Conservation (phyloP, 2,888 invertebrate species). For the Spisula subtruncata region DNA sequence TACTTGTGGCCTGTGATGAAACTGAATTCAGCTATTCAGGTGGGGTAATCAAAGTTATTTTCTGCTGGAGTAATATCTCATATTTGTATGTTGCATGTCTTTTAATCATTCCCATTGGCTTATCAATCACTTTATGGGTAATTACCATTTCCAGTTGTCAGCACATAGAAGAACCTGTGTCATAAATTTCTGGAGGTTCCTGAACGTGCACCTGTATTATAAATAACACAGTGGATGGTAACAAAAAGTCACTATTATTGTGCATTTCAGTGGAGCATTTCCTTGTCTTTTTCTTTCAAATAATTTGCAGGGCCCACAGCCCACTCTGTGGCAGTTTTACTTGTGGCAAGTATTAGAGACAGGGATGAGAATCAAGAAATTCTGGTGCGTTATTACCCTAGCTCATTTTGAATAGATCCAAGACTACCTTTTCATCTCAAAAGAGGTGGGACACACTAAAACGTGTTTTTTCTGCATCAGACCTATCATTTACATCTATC, state of each 20-base stretch:
- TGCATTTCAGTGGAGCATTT: too few species aligned
- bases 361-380: too few species aligned
- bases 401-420: too few species aligned
- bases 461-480: neutral
- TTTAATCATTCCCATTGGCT: neutral
- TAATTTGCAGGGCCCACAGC: too few species aligned
- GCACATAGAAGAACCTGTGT: neutral
- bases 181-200: neutral
- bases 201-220: neutral
- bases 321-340: too few species aligned
- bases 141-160: neutral
- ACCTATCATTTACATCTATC: neutral
- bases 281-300: too few species aligned
- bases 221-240: neutral
- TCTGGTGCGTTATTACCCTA: too few species aligned
- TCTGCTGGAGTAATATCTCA: neutral
- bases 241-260: neutral
- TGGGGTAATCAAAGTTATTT: slow-evolving; percentile 17
- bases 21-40: neutral
- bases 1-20: neutral
- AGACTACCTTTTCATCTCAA: too few species aligned
- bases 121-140: slow-evolving; percentile 14
- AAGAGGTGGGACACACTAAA: neutral
- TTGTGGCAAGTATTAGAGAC: too few species aligned
- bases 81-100: neutral